Percentiles rank a stretch among this genome's conserved stretches.
phyloP scores from a whole-genome alignment of 1,140 invertebrate genomes.

The Harlomillsia oculata region DNA sequence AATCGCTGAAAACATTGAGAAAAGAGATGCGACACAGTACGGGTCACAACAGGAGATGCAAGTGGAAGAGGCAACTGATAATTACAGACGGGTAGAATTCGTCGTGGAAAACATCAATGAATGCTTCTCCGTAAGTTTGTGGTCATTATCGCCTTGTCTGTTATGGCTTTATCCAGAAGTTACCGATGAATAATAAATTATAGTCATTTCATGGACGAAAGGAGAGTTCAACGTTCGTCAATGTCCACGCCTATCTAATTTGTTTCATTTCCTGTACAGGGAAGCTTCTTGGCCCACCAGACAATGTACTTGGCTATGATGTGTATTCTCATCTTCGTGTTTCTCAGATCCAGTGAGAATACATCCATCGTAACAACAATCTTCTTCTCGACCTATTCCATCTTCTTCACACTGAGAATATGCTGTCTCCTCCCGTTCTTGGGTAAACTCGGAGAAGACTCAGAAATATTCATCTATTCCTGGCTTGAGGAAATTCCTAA shows the following conservation, averaged over 20 bases:
- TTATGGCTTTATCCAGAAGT: too few relatives aligned
- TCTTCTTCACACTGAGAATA: slow-evolving; percentile 35
- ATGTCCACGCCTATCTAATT: too few relatives aligned
- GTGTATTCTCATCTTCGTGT: slow-evolving; percentile 35
- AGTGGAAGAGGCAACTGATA: slow-evolving; percentile 34
- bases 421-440: slow-evolving; percentile 33
- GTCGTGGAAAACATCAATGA: slow-evolving; percentile 35
- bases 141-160: too few relatives aligned
- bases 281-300: slow-evolving; percentile 33
- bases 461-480: slow-evolving; percentile 35
- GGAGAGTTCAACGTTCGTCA: too few relatives aligned
- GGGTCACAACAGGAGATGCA: slow-evolving; percentile 35
- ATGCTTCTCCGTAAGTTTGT: slow-evolving; percentile 32
- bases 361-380: slow-evolving; percentile 27
- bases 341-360: slow-evolving; percentile 23
- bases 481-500: slow-evolving; percentile 36
- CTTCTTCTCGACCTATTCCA: slow-evolving; percentile 32
- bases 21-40: slow-evolving; percentile 34
- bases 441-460: slow-evolving; percentile 32
- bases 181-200: too few relatives aligned
- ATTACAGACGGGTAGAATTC: slow-evolving; percentile 33
- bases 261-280: too few relatives aligned
- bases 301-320: slow-evolving; percentile 36
- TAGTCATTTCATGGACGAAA: too few relatives aligned
- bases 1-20: slow-evolving; percentile 36